Evolutionary conservation across 2,797 vertebrate species (phyloP).

Genomic region (Silurus lanzhouensis): DNA sequence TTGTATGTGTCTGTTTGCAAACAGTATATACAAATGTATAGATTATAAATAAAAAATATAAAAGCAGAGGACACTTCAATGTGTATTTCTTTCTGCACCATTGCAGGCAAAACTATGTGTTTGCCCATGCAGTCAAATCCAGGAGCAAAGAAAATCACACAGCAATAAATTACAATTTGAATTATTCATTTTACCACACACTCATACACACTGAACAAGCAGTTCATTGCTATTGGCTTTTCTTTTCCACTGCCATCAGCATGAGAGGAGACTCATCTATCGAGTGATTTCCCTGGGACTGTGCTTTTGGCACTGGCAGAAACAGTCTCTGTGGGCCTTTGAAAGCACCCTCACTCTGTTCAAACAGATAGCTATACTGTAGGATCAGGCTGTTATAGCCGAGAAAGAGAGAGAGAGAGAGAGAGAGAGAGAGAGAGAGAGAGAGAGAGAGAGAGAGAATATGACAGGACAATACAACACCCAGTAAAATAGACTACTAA

Average conservation of each 20-base stretch:
- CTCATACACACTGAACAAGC: not conserved
- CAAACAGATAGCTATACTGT: slow-evolving; percentile 31
- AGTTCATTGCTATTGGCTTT: slow-evolving; percentile 13
- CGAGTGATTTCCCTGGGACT: slow-evolving; percentile 21
- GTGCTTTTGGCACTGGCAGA: slow-evolving; percentile 4
- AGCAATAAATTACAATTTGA: slow-evolving; percentile 14
- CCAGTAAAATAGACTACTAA: not conserved
- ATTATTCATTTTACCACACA: not conserved
- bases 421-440: not conserved
- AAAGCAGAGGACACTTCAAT: not conserved
- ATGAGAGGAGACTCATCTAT: slow-evolving; percentile 1
- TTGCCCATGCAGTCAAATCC: not conserved
- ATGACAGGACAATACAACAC: not conserved
- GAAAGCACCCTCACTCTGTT: slow-evolving; percentile 19
- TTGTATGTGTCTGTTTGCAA: not conserved
- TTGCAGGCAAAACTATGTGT: slow-evolving; percentile 2
- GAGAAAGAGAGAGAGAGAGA: not conserved
- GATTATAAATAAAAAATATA: not conserved
- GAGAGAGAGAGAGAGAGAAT: not conserved
- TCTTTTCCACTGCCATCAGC: slow-evolving; percentile 18
- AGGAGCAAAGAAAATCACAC: not conserved
- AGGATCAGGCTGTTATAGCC: slow-evolving; percentile 12
- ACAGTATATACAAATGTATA: not conserved
- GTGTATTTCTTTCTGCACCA: not conserved
- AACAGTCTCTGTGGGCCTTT: slow-evolving; percentile 16